These are phyloP conservation scores for Chelonus insularis DNA, from an alignment of 1,140 invertebrate species.

Conservation along the genomic window DNA sequence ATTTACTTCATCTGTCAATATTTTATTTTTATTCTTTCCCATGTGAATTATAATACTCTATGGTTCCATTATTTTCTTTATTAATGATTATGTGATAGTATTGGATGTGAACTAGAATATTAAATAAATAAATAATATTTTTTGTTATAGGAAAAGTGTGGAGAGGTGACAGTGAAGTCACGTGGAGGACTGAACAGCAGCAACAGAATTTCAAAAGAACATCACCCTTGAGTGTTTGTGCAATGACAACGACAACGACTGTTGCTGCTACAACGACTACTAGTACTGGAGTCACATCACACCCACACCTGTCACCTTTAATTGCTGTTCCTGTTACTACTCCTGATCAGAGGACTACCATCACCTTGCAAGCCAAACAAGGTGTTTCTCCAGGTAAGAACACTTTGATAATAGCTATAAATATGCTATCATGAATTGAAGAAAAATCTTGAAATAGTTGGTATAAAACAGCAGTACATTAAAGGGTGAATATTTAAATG, in stretches of 20 bases:
- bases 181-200: constrained; percentile 53
- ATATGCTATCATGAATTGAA: too few species aligned
- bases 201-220: constrained; percentile 45
- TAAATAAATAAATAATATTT: too few species aligned
- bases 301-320: constrained; percentile 54
- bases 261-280: constrained; percentile 38
- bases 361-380: constrained; percentile 50
- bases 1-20: constrained; percentile 15
- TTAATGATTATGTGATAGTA: too few species aligned
- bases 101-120: too few species aligned
- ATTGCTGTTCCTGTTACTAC: constrained; percentile 49
- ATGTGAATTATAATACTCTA: background rate
- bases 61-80: too few species aligned
- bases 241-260: constrained; percentile 43
- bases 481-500: too few species aligned
- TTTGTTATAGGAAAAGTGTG: constrained; percentile 52
- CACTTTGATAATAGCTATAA: too few species aligned
- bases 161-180: constrained; percentile 52
- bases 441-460: too few species aligned
- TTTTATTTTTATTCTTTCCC: background rate
- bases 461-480: too few species aligned
- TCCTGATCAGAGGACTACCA: constrained; percentile 51
- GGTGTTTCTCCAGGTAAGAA: constrained; percentile 53
- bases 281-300: constrained; percentile 45
- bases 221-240: constrained; percentile 47